Base-by-base conservation (phyloP, 2,888 invertebrate species). In the Xestia ashworthii region DNA sequence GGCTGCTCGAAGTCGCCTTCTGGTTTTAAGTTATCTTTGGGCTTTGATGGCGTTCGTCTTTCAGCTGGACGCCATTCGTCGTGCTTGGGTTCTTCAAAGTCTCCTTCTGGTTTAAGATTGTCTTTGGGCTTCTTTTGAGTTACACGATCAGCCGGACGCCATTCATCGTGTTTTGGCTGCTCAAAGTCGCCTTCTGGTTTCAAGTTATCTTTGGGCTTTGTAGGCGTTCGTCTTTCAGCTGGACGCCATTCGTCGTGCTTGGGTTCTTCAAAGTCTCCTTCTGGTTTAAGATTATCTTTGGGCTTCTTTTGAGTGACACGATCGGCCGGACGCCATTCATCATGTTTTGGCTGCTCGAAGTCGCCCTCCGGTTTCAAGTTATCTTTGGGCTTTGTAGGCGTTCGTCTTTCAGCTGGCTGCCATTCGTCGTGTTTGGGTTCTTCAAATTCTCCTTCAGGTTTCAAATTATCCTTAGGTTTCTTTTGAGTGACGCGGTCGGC, bases 381-480 rank as follows among this genome's bases (percentile, higher is more conserved):
- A 71, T 97, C 97, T 76, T 96, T 89, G 0, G 97, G 98, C 76
- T 93, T 96, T 8, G 90, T 96, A 41, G 91, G 95, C 4, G 75
- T 71, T 0, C 89, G 89, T 0, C 95, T 95, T 25, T 97, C 97
- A n/a, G 93, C 95, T 1, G 95, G 95, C 41, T 92, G 91, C 96
- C 97, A 97, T 66, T 82, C 66, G 0, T 86, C 85, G 0, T 82
- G 78, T 14, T 85, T 80, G 0, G 85, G 86, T 0, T 73, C 58
- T 1, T 87, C 85, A 41, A 87, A 97, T 0, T 97, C 96, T 0
- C 97, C 97, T 91, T 97, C 97, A 0, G 97, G 97, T 70, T 92
- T 95, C 0, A 98, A 89, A 86, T 98, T 98, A 79, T 97, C 97
- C 73, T 95, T 91, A 5, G 98, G 98, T 83, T 95, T 97, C 60